Evolutionary conservation across 2,888 invertebrate genomes (phyloP), one percentile per base, ranked within the genome.

Genomic region (Plebejus melissa): DNA sequence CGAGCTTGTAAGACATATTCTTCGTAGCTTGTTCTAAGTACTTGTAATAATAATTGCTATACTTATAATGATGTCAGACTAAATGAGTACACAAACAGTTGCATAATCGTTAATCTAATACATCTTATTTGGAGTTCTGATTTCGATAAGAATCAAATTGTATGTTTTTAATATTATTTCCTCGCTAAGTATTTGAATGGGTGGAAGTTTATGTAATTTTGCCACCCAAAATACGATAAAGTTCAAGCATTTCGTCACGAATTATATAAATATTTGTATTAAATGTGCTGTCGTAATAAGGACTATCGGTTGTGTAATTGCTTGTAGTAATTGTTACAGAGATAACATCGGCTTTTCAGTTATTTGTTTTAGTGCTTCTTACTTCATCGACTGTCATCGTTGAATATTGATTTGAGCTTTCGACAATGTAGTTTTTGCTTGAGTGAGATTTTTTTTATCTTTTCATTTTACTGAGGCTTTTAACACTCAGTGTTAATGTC

Each of bases 241-340:
- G 65, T 65, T 65, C 32, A 32, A 16, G 65, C 65, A 5, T 65
- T 65, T 70, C 70, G 41, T 22, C 70, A 70, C 41, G 70, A 70
- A 70, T 70, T 38, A 70, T 41, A 70, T 72, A 72, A 72, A 75
- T 57, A 75, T 71, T 70, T 58, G 58, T 74, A 76, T 74, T 75
- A 58, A 76, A 74, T 58, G 76, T 71, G 76, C 54, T 54, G 54
- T 22, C 28, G 69, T 46, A 75, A 72, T 74, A 75, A 72, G 77
- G 69, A 75, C 75, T 85, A 87, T 82, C 82, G 85, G 87, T 89
- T 89, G 81, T 86, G 81, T 86, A 88, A 87, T 87, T 83, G 84
- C 83, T 86, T 83, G 85, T 85, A 87, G 88, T 87, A 88, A 86
- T 89, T 86, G 82, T 85, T 88, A 87, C 89, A 87, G 78, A 85